These are phyloP conservation scores for Caenorhabditis sp. DNA, from an alignment of 2,888 invertebrate species.

Conservation along the genomic window DNA sequence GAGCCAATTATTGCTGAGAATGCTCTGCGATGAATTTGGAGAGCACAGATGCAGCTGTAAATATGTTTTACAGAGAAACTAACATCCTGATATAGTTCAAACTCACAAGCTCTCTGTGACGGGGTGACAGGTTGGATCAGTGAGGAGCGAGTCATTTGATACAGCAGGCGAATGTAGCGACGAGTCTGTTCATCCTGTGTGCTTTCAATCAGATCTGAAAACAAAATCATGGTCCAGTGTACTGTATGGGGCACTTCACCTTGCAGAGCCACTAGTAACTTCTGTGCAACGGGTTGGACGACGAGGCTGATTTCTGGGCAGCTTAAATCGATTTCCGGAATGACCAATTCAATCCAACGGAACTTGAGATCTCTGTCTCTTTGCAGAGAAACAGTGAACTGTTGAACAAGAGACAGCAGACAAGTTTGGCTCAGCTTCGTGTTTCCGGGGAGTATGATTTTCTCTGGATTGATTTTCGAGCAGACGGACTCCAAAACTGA, in stretches of 20 bases:
- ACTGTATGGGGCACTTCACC: no score
- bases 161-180: constrained; percentile 48
- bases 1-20: constrained; percentile 38
- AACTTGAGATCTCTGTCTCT: constrained; percentile 78
- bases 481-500: constrained; percentile 92
- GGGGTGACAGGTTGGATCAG: constrained; percentile 46
- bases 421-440: constrained; percentile 90
- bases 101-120: constrained; percentile 55
- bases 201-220: constrained; percentile 57
- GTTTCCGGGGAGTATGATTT: constrained; percentile 85
- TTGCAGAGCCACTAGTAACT: constrained; percentile 60
- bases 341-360: constrained; percentile 70
- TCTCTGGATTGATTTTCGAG: constrained; percentile 90
- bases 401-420: constrained; percentile 94
- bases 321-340: constrained; percentile 64
- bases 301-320: constrained; percentile 60
- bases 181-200: constrained; percentile 45
- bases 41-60: constrained; percentile 40
- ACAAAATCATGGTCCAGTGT: background rate
- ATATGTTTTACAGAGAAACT: background rate
- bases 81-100: background rate
- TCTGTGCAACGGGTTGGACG: constrained; percentile 63
- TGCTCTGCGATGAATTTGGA: constrained; percentile 38
- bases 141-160: constrained; percentile 55
- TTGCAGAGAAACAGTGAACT: constrained; percentile 84